Evolutionary conservation across 2,888 invertebrate species (phyloP), one percentile per base, ranked within the genome.

Genomic region (Andrena praecox): DNA sequence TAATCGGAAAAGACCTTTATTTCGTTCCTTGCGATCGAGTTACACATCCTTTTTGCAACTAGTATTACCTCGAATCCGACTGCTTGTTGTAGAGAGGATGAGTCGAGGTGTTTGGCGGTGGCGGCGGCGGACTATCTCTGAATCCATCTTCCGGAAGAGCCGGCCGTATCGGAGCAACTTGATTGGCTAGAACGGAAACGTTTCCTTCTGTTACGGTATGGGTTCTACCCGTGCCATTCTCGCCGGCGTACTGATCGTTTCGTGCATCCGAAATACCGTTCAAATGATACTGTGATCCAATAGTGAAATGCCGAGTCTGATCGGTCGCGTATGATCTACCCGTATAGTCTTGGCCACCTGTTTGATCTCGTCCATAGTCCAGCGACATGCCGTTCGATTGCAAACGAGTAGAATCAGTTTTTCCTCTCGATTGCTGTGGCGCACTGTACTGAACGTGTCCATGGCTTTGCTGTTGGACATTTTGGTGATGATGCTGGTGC

Each of bases 21-120:
- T 0, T 54, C 54, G 20, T 20, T 54, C 54, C 54, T 54, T 2
- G 8, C 27, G 24, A 56, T 24, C 10, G 56, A 24, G 10, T 56
- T 52, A 20, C n/a, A 0, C 52, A 8, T 20, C 8, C 20, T 20
- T 54, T 8, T 8, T 20, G 2, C 8, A 24, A 7, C 24, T 0
- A 52, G 7, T n/a, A 10, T n/a, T 80, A 93, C 93, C 93, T 92
- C 1, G 93, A 87, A 80, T 94, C 94, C 29, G 92, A 70, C 60
- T 91, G 92, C 77, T 93, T 92, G 70, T 85, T 91, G 87, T 95
- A 96, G 56, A 97, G 94, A 0, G 97, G 97, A 94, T 97, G 96
- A 10, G 97, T 96, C 27, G 96, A 95, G 0, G 96, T 96, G 6
- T 96, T 97, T 0, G 97, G 96, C 20, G 96, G 95, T 0, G 97